Conservation (phyloP, 2,113 vertebrate genomes). For the Takifugu flavidus region DNA sequence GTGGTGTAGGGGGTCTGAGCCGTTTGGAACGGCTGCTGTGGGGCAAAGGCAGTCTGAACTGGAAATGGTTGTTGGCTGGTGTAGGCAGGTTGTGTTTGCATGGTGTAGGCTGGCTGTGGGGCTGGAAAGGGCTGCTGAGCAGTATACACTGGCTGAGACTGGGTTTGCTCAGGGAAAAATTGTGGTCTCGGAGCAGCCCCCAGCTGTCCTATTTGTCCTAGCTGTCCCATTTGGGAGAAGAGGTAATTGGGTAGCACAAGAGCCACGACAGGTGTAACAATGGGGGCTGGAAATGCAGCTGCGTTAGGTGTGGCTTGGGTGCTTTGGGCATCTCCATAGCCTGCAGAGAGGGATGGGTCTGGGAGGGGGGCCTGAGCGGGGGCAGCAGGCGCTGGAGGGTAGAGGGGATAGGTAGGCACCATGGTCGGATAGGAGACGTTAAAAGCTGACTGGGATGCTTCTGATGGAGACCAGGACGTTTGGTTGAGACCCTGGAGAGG, state of each 20-base stretch:
- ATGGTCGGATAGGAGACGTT: slow-evolving; percentile 78
- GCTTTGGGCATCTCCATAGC: slow-evolving; percentile 67
- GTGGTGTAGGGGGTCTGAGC: slow-evolving; percentile 58
- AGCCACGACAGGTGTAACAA: slow-evolving; percentile 84
- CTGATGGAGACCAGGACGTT: slow-evolving; percentile 86
- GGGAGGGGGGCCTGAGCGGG: slow-evolving; percentile 63
- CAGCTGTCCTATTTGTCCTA: slow-evolving; percentile 56
- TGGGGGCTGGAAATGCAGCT: slow-evolving; percentile 72
- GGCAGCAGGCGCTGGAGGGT: slow-evolving; percentile 73
- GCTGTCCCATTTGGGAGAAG: slow-evolving; percentile 66
- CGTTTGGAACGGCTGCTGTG: slow-evolving; percentile 63
- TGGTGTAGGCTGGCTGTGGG: slow-evolving; percentile 35
- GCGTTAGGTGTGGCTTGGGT: slow-evolving; percentile 62
- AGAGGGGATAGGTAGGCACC: slow-evolving; percentile 79
- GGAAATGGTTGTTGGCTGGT: slow-evolving; percentile 65
- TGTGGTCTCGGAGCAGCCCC: slow-evolving; percentile 62
- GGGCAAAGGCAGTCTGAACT: slow-evolving; percentile 60
- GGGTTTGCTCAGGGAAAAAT: slow-evolving; percentile 72
- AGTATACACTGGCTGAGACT: slow-evolving; percentile 61
- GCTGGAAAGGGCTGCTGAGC: slow-evolving; percentile 67
- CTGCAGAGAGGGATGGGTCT: slow-evolving; percentile 54
- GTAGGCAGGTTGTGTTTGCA: slow-evolving; percentile 56
- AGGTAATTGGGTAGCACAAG: slow-evolving; percentile 84
- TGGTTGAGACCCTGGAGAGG: slow-evolving; percentile 81
- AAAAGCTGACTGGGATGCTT: slow-evolving; percentile 82